These are phyloP conservation scores for Anthonomus grandis DNA, from an alignment of 1,140 invertebrate genomes.

Conservation along the genomic window DNA sequence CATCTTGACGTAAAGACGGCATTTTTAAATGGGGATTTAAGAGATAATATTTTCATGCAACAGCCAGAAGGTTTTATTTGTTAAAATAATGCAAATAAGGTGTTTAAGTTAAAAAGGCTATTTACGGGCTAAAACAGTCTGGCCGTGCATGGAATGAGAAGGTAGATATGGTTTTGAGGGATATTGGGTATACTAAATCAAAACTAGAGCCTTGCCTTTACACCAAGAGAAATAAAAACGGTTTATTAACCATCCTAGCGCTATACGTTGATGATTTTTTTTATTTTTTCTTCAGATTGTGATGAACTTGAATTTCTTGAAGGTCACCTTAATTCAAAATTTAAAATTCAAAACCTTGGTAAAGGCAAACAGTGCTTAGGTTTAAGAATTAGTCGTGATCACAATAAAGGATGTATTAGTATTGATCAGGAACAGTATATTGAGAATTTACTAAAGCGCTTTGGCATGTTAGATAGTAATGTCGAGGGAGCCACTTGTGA, in stretches of 20 bases:
- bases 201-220: too few species aligned
- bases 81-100: slow-evolving; percentile 15
- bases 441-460: neutral
- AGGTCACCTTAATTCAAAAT: neutral
- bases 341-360: neutral
- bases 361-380: neutral
- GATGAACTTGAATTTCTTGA: slow-evolving; percentile 1
- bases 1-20: slow-evolving; percentile 48
- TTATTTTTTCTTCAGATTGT: slow-evolving; percentile 3
- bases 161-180: too few species aligned
- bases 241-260: slow-evolving; percentile 3
- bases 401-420: slow-evolving; percentile 2
- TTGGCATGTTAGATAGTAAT: too few species aligned
- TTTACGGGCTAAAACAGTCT: slow-evolving; percentile 52
- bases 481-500: too few species aligned
- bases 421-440: slow-evolving; percentile 15
- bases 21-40: slow-evolving; percentile 48
- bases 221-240: neutral
- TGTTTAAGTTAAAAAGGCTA: slow-evolving; percentile 34
- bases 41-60: slow-evolving; percentile 48
- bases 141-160: slow-evolving; percentile 45
- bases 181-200: too few species aligned
- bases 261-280: slow-evolving; percentile 26
- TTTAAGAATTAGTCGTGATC: neutral
- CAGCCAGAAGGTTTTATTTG: slow-evolving; percentile 44